These are phyloP conservation scores for Dolichoris vasculosae DNA, from an alignment of 1,140 invertebrate species.

Conservation along the genomic window DNA sequence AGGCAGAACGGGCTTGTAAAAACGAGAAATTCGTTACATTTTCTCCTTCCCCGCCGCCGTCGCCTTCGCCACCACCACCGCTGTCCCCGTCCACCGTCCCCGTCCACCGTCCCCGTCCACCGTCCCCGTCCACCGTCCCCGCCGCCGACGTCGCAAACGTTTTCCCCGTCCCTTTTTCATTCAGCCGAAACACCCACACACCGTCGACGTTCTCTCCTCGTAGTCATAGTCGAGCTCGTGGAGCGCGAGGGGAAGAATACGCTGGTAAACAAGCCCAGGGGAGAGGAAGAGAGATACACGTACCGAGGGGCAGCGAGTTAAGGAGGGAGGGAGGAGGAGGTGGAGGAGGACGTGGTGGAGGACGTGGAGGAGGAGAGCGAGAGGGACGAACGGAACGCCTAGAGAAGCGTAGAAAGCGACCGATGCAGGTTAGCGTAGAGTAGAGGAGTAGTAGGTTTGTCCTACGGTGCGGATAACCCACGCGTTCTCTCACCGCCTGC, in stretches of 20 bases:
- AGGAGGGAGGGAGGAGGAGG: neutral
- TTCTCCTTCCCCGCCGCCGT: neutral
- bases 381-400: neutral
- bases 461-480: slow-evolving; percentile 1
- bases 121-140: neutral
- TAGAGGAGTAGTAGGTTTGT: slow-evolving; percentile 16
- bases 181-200: neutral
- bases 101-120: too few relatives aligned
- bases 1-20: neutral
- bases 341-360: neutral
- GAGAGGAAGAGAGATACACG: neutral
- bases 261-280: neutral
- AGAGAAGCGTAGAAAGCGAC: slow-evolving; percentile 6
- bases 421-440: neutral
- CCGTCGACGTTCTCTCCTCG: neutral
- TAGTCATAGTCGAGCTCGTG: neutral
- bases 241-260: neutral
- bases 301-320: neutral
- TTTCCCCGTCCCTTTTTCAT: slow-evolving; percentile 22
- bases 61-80: too few relatives aligned
- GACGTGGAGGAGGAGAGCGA: neutral
- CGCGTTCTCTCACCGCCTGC: slow-evolving; percentile 5
- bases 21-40: slow-evolving; percentile 18
- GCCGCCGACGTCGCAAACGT: neutral
- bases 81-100: too few relatives aligned